Percentiles rank a stretch among this genome's conserved stretches.
These are phyloP conservation scores for Trypoxylon attenuatum DNA, from an alignment of 2,888 invertebrate species.

Conservation along the genomic window DNA sequence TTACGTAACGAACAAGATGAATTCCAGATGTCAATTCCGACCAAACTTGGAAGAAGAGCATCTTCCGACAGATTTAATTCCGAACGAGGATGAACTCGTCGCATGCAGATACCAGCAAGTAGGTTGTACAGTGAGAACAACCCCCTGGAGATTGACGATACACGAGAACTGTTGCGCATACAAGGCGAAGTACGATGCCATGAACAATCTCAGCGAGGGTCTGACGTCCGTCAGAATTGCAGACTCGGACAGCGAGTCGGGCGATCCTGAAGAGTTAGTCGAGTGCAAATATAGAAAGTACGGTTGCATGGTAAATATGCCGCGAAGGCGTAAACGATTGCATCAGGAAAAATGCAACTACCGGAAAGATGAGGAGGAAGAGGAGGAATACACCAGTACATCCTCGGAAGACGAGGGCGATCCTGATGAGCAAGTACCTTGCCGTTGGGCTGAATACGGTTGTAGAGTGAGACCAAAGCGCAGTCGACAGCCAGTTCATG, in stretches of 20 bases:
- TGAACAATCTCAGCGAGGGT: slow-evolving; percentile 19
- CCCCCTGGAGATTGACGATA: slow-evolving; percentile 55
- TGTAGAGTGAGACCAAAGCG: slow-evolving; percentile 59
- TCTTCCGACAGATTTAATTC: slow-evolving; percentile 58
- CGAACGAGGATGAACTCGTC: slow-evolving; percentile 44
- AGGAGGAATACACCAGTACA: slow-evolving; percentile 13
- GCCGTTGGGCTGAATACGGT: slow-evolving; percentile 60
- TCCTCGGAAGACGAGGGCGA: slow-evolving; percentile 36
- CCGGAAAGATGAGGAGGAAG: slow-evolving; percentile 15
- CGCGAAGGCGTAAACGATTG: slow-evolving; percentile 49
- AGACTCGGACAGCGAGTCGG: slow-evolving; percentile 14
- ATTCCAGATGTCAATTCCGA: slow-evolving; percentile 64
- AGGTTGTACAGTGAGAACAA: slow-evolving; percentile 62
- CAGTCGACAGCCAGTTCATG: slow-evolving; percentile 53
- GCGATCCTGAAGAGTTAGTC: slow-evolving; percentile 50
- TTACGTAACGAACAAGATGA: no score
- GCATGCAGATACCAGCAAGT: slow-evolving; percentile 53
- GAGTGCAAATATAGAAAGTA: slow-evolving; percentile 56
- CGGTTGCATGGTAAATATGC: slow-evolving; percentile 67
- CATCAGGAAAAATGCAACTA: slow-evolving; percentile 65
- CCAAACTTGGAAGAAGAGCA: slow-evolving; percentile 60
- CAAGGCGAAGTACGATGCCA: slow-evolving; percentile 41
- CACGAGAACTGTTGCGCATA: slow-evolving; percentile 65
- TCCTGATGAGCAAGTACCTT: slow-evolving; percentile 59
- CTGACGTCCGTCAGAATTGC: slow-evolving; percentile 23